Evolutionary conservation across 2,113 vertebrate genomes (phyloP).

Genomic region (Amphiprion ocellaris): DNA sequence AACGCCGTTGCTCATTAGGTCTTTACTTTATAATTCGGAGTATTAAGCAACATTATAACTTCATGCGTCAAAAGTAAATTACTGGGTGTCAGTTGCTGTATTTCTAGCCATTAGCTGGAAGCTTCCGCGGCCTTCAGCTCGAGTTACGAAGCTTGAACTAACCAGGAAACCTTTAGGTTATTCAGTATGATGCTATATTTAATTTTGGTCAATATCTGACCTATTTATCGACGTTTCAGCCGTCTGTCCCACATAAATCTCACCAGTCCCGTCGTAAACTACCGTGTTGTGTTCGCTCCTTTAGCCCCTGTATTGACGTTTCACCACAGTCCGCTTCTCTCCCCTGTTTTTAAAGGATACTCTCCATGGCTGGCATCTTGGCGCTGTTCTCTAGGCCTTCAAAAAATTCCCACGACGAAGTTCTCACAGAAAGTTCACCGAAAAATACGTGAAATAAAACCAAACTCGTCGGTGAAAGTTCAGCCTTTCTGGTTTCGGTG

Average conservation of each 20-base stretch:
- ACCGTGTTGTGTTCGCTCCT: constrained; percentile 1
- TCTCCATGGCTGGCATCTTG: constrained; percentile 84
- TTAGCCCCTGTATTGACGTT: constrained; percentile 1
- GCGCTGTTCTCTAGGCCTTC: not conserved
- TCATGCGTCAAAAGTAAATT: not conserved
- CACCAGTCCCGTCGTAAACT: not conserved
- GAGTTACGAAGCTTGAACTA: not conserved
- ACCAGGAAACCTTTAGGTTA: accelerated
- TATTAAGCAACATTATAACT: not conserved
- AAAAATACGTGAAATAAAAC: not conserved
- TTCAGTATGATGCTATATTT: accelerated
- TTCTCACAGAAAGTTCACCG: accelerated
- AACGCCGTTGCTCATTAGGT: not conserved
- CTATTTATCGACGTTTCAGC: accelerated
- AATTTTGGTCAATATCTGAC: not conserved
- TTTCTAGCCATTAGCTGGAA: constrained; percentile 35
- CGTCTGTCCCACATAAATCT: not conserved
- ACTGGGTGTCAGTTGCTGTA: not conserved
- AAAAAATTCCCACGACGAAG: not conserved
- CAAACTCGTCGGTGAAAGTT: constrained; percentile 42
- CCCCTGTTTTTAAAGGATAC: constrained; percentile 83
- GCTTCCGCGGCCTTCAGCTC: constrained; percentile 38
- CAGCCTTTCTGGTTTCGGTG: constrained; percentile 44
- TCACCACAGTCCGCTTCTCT: constrained; percentile 10
- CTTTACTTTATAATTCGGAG: not conserved